Conservation (phyloP, 2,113 vertebrate genomes). For the Menura novaehollandiae region DNA sequence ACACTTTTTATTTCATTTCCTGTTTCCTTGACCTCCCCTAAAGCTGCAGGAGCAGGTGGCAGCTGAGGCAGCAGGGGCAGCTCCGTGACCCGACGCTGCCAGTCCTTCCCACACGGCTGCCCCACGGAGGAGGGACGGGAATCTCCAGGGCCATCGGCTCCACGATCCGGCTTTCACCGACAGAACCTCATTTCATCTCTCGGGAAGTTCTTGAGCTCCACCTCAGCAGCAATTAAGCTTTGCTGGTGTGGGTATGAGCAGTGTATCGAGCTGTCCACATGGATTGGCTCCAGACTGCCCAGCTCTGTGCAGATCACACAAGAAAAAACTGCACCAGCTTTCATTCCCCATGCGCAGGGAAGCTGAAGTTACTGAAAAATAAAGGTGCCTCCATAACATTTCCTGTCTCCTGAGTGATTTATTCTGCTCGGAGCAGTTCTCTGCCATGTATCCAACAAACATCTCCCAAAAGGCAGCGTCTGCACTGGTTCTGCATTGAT, state of each 20-base stretch:
- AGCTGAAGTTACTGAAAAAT: neutral
- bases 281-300: neutral
- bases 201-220: neutral
- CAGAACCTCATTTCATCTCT: neutral
- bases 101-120: neutral
- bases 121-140: neutral
- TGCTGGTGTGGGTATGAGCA: neutral
- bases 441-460: neutral
- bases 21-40: neutral
- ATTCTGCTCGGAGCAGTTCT: neutral
- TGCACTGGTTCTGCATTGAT: neutral
- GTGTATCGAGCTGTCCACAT: neutral
- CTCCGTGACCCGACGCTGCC: neutral
- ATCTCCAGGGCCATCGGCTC: neutral
- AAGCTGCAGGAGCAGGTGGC: neutral
- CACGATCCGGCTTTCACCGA: accelerated
- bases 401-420: neutral
- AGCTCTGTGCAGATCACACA: neutral
- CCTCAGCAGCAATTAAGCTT: neutral
- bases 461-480: neutral
- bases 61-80: neutral
- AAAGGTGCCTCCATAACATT: neutral
- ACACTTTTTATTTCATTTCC: neutral
- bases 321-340: neutral
- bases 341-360: neutral